phyloP scores from a whole-genome alignment of 1,140 invertebrate genomes.

The Wasmannia auropunctata region DNA sequence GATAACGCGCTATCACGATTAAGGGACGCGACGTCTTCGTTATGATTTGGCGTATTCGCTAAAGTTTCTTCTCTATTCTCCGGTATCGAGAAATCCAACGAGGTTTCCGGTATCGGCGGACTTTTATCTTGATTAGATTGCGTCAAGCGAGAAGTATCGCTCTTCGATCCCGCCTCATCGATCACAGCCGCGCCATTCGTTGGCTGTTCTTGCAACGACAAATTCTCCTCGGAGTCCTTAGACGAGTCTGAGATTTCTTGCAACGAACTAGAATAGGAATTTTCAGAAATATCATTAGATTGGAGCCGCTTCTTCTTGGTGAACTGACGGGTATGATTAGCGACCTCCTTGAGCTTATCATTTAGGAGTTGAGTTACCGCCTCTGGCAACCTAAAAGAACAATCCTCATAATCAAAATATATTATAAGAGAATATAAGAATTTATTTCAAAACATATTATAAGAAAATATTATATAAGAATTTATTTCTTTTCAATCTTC shows the following conservation, averaged over 20 bases:
- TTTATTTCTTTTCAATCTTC: neutral
- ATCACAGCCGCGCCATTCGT: neutral
- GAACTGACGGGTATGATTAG: conserved; percentile 79
- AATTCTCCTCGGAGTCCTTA: neutral
- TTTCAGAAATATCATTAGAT: conserved; percentile 45
- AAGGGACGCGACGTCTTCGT: neutral
- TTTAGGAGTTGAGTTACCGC: conserved; percentile 79
- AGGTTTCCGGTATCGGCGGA: neutral
- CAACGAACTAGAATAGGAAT: neutral
- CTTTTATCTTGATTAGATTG: conserved; percentile 6
- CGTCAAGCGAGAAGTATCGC: neutral
- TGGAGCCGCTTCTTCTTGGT: conserved; percentile 73
- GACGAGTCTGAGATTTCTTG: conserved; percentile 11
- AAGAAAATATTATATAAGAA: neutral
- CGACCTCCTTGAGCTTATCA: conserved; percentile 80
- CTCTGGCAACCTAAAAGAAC: conserved; percentile 78
- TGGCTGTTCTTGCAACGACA: conserved; percentile 4
- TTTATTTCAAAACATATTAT: neutral
- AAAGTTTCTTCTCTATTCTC: neutral
- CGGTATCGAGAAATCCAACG: neutral
- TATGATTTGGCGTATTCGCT: neutral
- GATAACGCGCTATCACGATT: neutral
- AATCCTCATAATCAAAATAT: neutral
- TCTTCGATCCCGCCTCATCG: neutral
- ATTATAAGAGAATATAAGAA: conserved; percentile 13